phyloP scores from a whole-genome alignment of 1,140 invertebrate species.

The Zeugodacus cucurbitae region DNA sequence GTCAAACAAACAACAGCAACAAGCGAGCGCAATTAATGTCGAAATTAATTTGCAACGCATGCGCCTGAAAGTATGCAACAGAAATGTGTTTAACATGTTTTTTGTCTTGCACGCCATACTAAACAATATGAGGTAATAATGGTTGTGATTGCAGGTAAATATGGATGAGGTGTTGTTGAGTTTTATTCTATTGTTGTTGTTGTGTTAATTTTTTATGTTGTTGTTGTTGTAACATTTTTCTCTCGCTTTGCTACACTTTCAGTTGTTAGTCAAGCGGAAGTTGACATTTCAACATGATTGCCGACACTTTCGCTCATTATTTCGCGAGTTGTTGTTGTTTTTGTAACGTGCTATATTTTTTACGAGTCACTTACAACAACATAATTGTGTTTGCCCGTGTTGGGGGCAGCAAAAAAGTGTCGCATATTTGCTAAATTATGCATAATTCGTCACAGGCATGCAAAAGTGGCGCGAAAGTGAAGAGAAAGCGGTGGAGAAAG shows the following conservation, averaged over 20 bases:
- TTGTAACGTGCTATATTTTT: not conserved
- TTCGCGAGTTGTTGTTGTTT: not conserved
- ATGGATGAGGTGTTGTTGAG: not conserved
- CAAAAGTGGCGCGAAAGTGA: not conserved
- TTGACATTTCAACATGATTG: constrained; percentile 13
- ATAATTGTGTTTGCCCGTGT: not conserved
- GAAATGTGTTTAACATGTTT: too few relatives aligned
- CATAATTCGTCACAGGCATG: not conserved
- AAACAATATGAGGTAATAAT: not conserved
- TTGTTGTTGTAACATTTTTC: not conserved
- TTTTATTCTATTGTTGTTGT: not conserved
- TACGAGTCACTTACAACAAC: not conserved
- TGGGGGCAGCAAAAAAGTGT: not conserved
- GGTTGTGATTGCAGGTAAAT: not conserved
- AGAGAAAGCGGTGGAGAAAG: not conserved
- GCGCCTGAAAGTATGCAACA: constrained; percentile 9
- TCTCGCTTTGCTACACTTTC: not conserved
- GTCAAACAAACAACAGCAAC: not conserved
- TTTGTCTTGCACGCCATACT: not conserved
- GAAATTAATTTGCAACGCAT: not conserved
- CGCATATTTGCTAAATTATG: constrained; percentile 1
- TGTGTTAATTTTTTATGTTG: not conserved
- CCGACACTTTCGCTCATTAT: constrained; percentile 26
- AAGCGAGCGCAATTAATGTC: not conserved
- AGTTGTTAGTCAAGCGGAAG: not conserved